Evolutionary conservation across 1,140 invertebrate species (phyloP).

Genomic region (Bombus superbus): DNA sequence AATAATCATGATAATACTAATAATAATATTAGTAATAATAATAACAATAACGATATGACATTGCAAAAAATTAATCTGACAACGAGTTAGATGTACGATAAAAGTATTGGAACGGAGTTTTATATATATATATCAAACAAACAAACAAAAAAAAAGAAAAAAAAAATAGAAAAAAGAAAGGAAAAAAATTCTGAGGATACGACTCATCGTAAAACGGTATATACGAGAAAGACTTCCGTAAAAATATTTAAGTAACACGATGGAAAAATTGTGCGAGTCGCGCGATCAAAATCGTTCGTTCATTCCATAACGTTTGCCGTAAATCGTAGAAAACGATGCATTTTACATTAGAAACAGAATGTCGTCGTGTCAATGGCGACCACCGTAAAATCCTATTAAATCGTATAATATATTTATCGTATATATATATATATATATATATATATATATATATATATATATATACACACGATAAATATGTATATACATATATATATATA

Average conservation of each 20-base stretch:
- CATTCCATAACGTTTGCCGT: neutral
- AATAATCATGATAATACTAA: slow-evolving; percentile 15
- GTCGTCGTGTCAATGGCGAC: slow-evolving; percentile 42
- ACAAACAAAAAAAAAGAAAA: neutral
- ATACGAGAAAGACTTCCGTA: slow-evolving; percentile 23
- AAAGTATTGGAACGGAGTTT: neutral
- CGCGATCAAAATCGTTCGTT: slow-evolving; percentile 18
- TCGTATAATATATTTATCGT: slow-evolving; percentile 6
- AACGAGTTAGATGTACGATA: neutral
- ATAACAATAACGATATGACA: slow-evolving; percentile 14
- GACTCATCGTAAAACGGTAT: neutral
- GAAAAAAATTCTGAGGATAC: neutral
- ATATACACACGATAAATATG: no score
- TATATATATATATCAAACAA: neutral
- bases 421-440: neutral
- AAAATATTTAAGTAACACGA: slow-evolving; percentile 69
- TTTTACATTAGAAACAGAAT: slow-evolving; percentile 42
- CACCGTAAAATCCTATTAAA: slow-evolving; percentile 38
- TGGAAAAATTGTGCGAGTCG: slow-evolving; percentile 49
- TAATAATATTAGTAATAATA: slow-evolving; percentile 13
- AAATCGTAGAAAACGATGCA: neutral
- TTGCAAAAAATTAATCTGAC: slow-evolving; percentile 19
- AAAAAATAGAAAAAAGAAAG: neutral
- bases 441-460: neutral
- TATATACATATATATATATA: no score